Evolutionary conservation across 2,797 vertebrate species (phyloP), one percentile per base, ranked within the genome.

Genomic region (Paratrypauchen microcephalus): DNA sequence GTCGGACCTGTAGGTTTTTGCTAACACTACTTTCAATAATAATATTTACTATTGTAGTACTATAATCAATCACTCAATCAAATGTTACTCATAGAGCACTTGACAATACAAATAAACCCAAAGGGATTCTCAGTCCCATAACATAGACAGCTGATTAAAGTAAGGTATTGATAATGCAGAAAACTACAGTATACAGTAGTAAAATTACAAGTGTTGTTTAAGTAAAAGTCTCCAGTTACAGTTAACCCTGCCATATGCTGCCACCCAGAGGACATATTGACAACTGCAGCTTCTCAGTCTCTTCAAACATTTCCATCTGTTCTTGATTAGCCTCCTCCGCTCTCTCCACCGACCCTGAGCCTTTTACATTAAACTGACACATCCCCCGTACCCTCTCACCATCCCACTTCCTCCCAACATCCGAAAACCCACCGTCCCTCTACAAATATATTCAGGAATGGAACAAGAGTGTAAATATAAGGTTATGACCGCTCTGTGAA

Each of bases 271-370:
- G 87, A 26, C 12, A 58, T 66, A 16, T 19, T 19, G 11, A 66
- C 3, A 78, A 81, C 69, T 68, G 70, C 84, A 76, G 26, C 61
- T 41, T 24, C 3, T 50, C 64, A 41, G 39, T 6, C 36, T 39
- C 62, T 71, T 80, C 70, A n/a, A 69, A 54, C 32, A 64, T 28
- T 21, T 91, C 87, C 90, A 95, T 93, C 92, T 96, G 95, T 93
- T 95, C 94, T 89, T 73, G 86, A 96, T 97, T 96, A 95, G 85
- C 56, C 2, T 67, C 76, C 83, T 83, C 83, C 88, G 83, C 78
- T 81, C 76, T 86, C 77, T 91, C 93, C 41, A 3, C 90, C 81
- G 48, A 70, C 89, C 91, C 89, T 88, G 45, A 81, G 84, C 86
- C 70, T 89, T 84, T 86, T 80, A 87, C 79, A 77, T 86, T 82